A percentile compares a stretch with the other conserved stretches of the same genome.
These are phyloP conservation scores for Chelonus formosanus DNA, from an alignment of 2,888 invertebrate species.

Conservation along the genomic window DNA sequence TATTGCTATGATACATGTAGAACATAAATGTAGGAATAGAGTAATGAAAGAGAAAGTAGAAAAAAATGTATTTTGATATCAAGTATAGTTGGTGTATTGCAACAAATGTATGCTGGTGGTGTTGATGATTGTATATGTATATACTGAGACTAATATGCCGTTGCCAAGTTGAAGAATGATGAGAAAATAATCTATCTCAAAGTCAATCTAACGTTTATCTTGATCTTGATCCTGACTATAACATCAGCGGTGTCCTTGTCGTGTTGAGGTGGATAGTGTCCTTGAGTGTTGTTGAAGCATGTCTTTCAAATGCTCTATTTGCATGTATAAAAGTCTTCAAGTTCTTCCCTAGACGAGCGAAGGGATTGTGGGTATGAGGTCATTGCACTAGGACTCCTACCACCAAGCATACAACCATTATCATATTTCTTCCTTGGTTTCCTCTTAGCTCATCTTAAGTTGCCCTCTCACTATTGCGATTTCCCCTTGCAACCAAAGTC, in stretches of 20 bases:
- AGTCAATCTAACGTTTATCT: too few relatives aligned
- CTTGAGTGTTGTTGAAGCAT: conserved; percentile 3
- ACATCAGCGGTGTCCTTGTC: conserved; percentile 1
- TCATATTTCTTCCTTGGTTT: conserved; percentile 44
- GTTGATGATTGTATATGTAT: too few relatives aligned
- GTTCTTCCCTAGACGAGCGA: conserved; percentile 9
- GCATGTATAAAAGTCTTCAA: not conserved
- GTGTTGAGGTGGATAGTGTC: not conserved
- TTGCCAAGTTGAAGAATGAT: too few relatives aligned
- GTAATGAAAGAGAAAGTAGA: too few relatives aligned
- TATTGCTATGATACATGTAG: too few relatives aligned
- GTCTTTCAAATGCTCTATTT: not conserved
- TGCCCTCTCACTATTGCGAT: conserved; percentile 23
- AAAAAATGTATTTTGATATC: too few relatives aligned
- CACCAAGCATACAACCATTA: conserved; percentile 36
- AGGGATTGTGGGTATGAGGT: conserved; percentile 45
- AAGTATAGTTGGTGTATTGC: too few relatives aligned
- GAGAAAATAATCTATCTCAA: too few relatives aligned
- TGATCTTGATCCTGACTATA: too few relatives aligned
- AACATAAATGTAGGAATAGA: too few relatives aligned
- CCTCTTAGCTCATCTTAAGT: conserved; percentile 9
- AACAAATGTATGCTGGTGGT: too few relatives aligned
- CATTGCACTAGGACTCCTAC: conserved; percentile 43
- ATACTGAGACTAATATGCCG: too few relatives aligned
- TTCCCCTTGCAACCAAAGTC: conserved; percentile 21